Base-by-base conservation (phyloP, 2,113 vertebrate genomes). In the Ascaphus truei region DNA sequence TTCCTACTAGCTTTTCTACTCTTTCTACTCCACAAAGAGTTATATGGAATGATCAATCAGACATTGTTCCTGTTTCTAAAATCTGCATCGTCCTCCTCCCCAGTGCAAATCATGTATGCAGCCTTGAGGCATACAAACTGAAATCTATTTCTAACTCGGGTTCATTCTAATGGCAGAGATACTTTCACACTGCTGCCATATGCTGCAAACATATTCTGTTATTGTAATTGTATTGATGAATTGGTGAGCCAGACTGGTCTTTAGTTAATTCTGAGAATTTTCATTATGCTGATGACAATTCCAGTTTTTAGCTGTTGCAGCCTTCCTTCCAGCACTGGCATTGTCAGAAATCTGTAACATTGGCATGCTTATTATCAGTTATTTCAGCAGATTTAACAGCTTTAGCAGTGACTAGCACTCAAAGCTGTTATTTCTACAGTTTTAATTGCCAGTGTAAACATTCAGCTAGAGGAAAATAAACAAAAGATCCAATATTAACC, bases 201-300 rank as follows among this genome's bases (percentile, higher is more conserved):
- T 69, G 66, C 66, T 59, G 33, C 30, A 51, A 50, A 50, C 51
- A 51, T 59, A 37, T 69, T 69, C 60, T 60, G 66, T 47, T 69
- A 25, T 58, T 37, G 66, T 51, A 36, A 59, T 59, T 60, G 26
- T 50, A 60, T 50, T 47, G 66, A 69, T 69, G 58, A 69, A 69
- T 60, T 69, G 60, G 65, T 68, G 30, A 55, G 58, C 66, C 55
- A 36, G 8, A 48, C 10, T 68, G 39, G 50, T 68, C 57, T 48
- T 48, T 26, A n/a, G n/a, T n/a, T n/a, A n/a, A n/a, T n/a, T n/a
- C 34, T 60, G 56, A 69, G n/a, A n/a, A n/a, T n/a, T n/a, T n/a
- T n/a, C n/a, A n/a, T n/a, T n/a, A n/a, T n/a, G n/a, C n/a, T n/a
- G n/a, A n/a, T n/a, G n/a, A n/a, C n/a, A n/a, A n/a, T n/a, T n/a